phyloP scores from a whole-genome alignment of 2,888 invertebrate genomes.

The Onthophagus sagittarius region DNA sequence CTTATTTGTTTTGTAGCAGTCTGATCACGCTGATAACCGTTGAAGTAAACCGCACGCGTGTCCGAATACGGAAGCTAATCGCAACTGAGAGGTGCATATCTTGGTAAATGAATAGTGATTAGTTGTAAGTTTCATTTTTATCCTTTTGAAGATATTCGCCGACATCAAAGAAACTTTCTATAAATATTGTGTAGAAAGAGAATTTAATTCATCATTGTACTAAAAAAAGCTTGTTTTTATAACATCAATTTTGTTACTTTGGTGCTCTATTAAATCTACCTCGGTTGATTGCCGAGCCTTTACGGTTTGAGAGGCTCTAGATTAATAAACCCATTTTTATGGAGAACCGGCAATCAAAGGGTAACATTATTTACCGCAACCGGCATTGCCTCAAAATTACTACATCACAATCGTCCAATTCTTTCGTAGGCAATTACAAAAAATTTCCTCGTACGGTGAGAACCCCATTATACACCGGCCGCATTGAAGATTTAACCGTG shows the following conservation, averaged over 20 bases:
- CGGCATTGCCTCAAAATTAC: neutral
- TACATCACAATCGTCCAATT: neutral
- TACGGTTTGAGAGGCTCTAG: neutral
- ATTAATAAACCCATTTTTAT: neutral
- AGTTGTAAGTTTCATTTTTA: neutral
- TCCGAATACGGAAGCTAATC: neutral
- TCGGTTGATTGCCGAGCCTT: neutral
- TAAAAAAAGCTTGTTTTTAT: no score
- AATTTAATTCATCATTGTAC: no score
- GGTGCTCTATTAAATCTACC: neutral
- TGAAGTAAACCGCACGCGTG: neutral
- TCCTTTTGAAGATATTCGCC: neutral
- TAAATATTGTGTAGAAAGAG: no score
- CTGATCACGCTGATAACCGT: neutral
- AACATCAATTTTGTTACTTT: no score
- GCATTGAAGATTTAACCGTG: neutral
- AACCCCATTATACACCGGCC: neutral
- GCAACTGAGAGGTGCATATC: neutral
- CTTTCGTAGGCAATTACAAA: neutral
- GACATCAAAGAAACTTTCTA: no score
- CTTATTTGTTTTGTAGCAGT: neutral
- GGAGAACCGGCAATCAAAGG: neutral
- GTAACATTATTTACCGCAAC: neutral
- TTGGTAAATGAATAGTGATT: neutral
- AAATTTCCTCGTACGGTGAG: neutral